phyloP scores from a whole-genome alignment of 2,797 vertebrate genomes.

The Crossoptilon crossoptilon region DNA sequence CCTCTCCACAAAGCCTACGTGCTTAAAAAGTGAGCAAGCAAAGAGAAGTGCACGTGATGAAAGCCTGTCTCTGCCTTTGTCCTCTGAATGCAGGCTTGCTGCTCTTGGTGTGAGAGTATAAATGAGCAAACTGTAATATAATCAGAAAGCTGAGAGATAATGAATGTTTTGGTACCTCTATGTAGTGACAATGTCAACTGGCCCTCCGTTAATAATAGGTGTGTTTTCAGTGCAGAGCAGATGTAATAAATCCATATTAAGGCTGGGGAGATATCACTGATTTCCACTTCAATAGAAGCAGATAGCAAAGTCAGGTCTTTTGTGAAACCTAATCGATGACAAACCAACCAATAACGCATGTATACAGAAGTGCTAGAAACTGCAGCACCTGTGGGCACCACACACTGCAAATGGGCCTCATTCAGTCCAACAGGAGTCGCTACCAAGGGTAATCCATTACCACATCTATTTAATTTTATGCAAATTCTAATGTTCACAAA shows the following conservation, averaged over 20 bases:
- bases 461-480: not conserved
- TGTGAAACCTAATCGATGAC: not conserved
- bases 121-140: not conserved
- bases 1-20: not conserved
- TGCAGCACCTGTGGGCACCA: rapidly evolving
- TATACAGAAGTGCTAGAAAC: not conserved
- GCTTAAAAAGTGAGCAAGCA: conserved; percentile 4
- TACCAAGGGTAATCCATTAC: not conserved
- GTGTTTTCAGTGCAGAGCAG: not conserved
- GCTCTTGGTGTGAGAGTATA: not conserved
- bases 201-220: not conserved
- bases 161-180: conserved; percentile 5
- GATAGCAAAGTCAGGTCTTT: not conserved
- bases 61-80: not conserved
- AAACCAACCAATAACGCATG: not conserved
- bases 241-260: not conserved
- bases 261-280: not conserved
- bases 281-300: not conserved
- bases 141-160: not conserved
- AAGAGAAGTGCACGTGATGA: not conserved
- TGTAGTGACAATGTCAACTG: not conserved
- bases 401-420: rapidly evolving
- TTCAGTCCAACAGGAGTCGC: not conserved
- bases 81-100: not conserved
- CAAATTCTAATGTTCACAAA: not conserved